phyloP scores from a whole-genome alignment of 2,113 vertebrate genomes.

The Motacilla alba region DNA sequence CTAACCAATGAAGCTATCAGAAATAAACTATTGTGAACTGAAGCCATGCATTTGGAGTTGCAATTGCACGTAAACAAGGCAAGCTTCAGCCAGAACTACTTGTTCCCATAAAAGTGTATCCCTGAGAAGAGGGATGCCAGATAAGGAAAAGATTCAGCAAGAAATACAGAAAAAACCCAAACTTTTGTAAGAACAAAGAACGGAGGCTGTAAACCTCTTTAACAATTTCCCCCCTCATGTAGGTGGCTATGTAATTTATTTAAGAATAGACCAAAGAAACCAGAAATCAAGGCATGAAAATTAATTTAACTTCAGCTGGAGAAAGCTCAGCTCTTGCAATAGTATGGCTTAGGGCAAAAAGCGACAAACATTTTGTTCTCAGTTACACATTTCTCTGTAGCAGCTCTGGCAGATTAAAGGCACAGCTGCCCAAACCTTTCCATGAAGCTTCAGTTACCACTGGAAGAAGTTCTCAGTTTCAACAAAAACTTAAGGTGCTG shows the following conservation, averaged over 20 bases:
- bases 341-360: not conserved
- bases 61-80: not conserved
- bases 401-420: not conserved
- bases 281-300: not conserved
- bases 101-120: not conserved
- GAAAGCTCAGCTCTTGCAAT: not conserved
- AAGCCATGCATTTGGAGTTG: not conserved
- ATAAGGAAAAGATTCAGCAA: not conserved
- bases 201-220: not conserved
- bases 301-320: not conserved
- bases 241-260: not conserved
- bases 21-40: not conserved
- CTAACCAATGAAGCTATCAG: not conserved
- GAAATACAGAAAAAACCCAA: not conserved
- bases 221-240: not conserved
- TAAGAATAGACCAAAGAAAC: not conserved
- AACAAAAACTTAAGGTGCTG: not conserved
- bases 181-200: not conserved
- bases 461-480: not conserved
- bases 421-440: not conserved
- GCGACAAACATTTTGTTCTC: not conserved
- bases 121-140: not conserved
- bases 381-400: not conserved
- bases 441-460: not conserved
- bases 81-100: not conserved